Conservation (phyloP, 2,797 vertebrate genomes). For the Chaetophractus vellerosus region DNA sequence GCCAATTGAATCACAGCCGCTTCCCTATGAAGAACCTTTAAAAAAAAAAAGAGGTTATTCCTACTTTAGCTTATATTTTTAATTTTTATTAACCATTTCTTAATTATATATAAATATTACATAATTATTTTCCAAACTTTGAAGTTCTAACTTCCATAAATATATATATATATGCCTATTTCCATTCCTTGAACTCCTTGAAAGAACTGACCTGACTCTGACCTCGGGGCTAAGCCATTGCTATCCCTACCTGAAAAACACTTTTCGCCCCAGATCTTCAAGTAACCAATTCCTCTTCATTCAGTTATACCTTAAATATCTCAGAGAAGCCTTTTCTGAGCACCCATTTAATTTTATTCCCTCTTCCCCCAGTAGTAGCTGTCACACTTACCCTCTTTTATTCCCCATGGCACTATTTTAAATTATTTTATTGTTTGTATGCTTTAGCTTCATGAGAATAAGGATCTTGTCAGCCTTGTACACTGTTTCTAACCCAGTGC, state of each 20-base stretch:
- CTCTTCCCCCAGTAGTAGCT: not conserved
- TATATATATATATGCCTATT: not conserved
- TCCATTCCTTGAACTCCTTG: not conserved
- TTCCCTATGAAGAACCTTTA: too few relatives aligned
- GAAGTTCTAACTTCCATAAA: not conserved
- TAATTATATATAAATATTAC: not conserved
- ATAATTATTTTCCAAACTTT: not conserved
- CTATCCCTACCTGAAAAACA: not conserved
- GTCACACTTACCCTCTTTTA: not conserved
- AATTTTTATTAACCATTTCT: not conserved
- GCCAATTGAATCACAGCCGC: too few relatives aligned
- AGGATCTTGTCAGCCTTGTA: not conserved
- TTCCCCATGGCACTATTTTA: not conserved
- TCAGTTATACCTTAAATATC: not conserved
- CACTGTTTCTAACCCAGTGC: not conserved
- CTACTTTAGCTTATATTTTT: not conserved
- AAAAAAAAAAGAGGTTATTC: not conserved
- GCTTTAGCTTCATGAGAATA: not conserved
- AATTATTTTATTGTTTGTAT: slow-evolving; percentile 5
- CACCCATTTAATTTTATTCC: not conserved
- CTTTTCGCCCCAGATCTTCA: not conserved
- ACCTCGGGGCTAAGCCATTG: not conserved
- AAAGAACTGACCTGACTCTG: not conserved
- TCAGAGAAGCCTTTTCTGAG: not conserved
- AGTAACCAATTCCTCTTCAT: not conserved